Percentiles rank a stretch among this genome's conserved stretches.
Conservation (phyloP, 2,797 vertebrate genomes). For the Halcyon leucocephala region DNA sequence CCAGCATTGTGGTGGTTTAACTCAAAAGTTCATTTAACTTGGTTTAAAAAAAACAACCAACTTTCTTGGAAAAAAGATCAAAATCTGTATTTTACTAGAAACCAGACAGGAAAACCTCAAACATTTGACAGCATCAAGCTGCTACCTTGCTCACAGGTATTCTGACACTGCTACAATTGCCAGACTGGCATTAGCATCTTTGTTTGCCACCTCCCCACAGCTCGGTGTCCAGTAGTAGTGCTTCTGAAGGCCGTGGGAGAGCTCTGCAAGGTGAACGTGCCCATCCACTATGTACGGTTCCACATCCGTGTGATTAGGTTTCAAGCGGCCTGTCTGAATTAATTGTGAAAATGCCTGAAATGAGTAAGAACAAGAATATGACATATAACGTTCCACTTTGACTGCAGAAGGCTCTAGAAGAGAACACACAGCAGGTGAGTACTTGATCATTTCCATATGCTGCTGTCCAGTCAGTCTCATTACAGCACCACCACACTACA, state of each 20-base stretch:
- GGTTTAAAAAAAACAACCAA: not conserved
- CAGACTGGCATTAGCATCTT: conserved; percentile 73
- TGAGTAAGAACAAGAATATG: not conserved
- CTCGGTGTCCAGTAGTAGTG: conserved; percentile 82
- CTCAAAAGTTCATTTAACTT: not conserved
- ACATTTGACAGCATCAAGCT: accelerated
- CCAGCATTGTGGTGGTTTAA: not conserved
- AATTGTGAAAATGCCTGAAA: conserved; percentile 85
- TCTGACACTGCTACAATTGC: conserved; percentile 33
- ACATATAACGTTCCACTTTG: accelerated
- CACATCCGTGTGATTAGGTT: conserved; percentile 82
- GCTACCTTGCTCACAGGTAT: conserved; percentile 46
- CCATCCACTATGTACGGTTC: conserved; percentile 83
- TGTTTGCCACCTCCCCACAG: not conserved
- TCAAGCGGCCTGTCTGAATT: conserved; percentile 78
- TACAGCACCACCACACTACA: not conserved
- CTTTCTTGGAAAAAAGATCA: not conserved
- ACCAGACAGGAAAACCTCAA: not conserved
- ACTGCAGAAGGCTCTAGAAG: not conserved
- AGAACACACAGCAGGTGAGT: accelerated
- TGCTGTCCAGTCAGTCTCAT: not conserved
- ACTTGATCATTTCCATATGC: not conserved
- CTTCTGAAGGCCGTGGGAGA: conserved; percentile 81
- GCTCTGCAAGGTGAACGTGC: conserved; percentile 79
- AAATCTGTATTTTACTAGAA: not conserved